phyloP scores from a whole-genome alignment of 1,140 invertebrate species.

The Paracyclopina nana region DNA sequence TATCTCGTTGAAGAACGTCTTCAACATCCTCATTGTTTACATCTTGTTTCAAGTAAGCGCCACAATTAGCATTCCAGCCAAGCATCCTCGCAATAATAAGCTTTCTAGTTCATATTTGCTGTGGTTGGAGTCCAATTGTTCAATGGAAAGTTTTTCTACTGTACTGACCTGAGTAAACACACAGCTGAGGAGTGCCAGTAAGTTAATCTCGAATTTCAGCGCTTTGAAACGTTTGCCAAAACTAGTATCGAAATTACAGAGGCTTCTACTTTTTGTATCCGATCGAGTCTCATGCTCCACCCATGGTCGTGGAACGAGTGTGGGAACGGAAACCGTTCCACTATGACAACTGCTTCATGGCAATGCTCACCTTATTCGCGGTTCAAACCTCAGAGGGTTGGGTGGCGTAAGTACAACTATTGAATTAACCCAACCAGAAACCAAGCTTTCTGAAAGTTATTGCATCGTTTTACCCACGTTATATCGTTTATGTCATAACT shows the following conservation, averaged over 20 bases:
- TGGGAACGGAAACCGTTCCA: conserved; percentile 86
- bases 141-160: conserved; percentile 99
- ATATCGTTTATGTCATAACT: too few relatives aligned
- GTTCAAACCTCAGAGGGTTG: conserved; percentile 98
- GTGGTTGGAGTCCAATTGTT: conserved; percentile 99
- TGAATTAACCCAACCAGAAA: background rate
- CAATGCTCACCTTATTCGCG: conserved; percentile 95
- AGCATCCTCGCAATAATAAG: background rate
- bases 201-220: background rate
- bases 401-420: conserved; percentile 57
- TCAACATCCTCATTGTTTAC: conserved; percentile 99
- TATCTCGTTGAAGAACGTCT: conserved; percentile 99
- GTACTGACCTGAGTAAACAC: conserved; percentile 93
- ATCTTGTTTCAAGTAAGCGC: conserved; percentile 68
- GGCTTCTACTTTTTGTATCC: conserved; percentile 68
- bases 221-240: background rate
- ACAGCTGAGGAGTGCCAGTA: conserved; percentile 81
- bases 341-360: conserved; percentile 92
- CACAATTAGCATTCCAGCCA: background rate
- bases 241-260: conserved; percentile 14
- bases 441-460: too few relatives aligned
- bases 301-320: conserved; percentile 41
- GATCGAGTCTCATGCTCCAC: conserved; percentile 40
- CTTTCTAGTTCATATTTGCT: conserved; percentile 85
- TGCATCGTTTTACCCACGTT: too few relatives aligned